Conservation (phyloP, 2,113 vertebrate genomes). For the Ascaphus truei region DNA sequence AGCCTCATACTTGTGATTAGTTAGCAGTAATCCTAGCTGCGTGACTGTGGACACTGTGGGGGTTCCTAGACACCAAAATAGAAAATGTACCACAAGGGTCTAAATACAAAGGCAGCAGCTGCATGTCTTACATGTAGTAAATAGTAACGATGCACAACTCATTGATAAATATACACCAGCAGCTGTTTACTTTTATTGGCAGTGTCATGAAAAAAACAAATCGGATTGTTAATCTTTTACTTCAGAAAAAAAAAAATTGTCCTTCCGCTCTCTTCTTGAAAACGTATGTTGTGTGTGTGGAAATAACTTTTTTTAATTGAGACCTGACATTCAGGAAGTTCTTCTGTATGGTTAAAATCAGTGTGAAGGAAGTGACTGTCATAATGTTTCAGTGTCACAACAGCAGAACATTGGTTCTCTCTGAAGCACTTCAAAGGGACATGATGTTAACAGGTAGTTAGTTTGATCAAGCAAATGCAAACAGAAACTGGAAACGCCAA, state of each 20-base stretch:
- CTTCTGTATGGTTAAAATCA: background rate
- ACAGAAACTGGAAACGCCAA: no score
- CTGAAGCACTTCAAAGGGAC: no score
- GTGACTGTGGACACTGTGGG: no score
- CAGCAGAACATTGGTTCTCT: no score
- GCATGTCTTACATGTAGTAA: background rate
- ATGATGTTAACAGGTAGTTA: no score
- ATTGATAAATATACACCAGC: conserved; percentile 4
- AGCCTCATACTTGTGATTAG: no score
- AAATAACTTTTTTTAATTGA: conserved; percentile 8
- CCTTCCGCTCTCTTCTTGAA: background rate
- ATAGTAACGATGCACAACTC: background rate
- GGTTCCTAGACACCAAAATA: background rate
- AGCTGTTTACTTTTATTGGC: background rate
- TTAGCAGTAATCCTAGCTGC: no score
- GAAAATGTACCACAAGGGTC: background rate
- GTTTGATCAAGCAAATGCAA: no score
- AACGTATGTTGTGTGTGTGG: background rate
- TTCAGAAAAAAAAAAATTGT: background rate
- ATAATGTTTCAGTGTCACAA: no score
- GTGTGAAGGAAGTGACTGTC: background rate
- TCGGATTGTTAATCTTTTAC: background rate
- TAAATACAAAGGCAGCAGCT: background rate
- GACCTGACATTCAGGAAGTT: background rate
- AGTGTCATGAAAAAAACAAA: background rate